A percentile compares a stretch with the other conserved stretches of the same genome.
phyloP scores from a whole-genome alignment of 2,113 vertebrate species.

The Phyllostomus discolor region DNA sequence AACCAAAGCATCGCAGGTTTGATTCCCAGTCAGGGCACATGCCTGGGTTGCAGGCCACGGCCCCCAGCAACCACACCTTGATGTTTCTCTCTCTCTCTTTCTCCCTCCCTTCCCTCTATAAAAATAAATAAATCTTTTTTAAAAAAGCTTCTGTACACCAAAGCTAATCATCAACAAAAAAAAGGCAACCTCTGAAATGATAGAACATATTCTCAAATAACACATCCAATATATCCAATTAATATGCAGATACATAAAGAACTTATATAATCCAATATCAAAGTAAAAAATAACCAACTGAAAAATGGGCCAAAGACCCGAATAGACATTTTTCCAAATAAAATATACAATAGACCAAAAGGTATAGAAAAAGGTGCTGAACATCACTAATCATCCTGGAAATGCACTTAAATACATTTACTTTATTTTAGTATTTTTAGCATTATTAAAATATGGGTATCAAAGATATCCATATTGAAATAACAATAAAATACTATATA shows the following conservation, averaged over 20 bases:
- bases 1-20: too few species aligned
- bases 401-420: background rate
- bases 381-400: background rate
- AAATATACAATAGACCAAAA: background rate
- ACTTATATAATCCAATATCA: background rate
- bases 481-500: background rate
- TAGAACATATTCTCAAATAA: background rate
- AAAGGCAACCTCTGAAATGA: background rate
- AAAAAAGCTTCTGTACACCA: background rate
- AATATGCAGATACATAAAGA: background rate
- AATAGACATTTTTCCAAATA: background rate
- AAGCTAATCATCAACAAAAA: background rate
- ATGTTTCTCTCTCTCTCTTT: too few species aligned
- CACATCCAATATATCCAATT: background rate
- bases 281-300: background rate
- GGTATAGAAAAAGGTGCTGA: background rate
- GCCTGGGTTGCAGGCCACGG: too few species aligned
- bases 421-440: background rate
- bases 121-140: too few species aligned
- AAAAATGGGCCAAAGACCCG: background rate
- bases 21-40: too few species aligned
- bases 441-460: background rate
- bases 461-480: background rate
- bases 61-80: too few species aligned
- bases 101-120: too few species aligned